Evolutionary conservation across 2,888 invertebrate genomes (phyloP).

Genomic region (Trisateles emortualis): DNA sequence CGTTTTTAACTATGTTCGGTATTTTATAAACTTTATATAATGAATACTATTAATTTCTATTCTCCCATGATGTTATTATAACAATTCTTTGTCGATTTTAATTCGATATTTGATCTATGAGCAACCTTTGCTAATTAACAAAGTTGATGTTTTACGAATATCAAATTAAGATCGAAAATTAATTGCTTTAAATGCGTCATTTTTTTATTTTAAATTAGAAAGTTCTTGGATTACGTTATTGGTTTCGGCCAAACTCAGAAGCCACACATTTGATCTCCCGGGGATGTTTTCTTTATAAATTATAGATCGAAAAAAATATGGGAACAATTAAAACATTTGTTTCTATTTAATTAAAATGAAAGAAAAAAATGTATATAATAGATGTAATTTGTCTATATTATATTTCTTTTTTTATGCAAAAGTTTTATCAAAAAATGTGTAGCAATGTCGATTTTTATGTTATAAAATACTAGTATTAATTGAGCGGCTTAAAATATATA

Average conservation of each 20-base stretch:
- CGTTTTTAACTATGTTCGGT: no score
- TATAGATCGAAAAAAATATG: conserved; percentile 34
- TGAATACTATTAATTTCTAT: no score
- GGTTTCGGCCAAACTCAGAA: conserved; percentile 4
- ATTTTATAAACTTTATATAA: no score
- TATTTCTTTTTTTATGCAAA: conserved; percentile 12
- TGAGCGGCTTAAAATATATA: not conserved
- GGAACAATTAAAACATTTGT: conserved; percentile 49
- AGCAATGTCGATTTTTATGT: conserved; percentile 1
- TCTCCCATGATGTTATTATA: no score
- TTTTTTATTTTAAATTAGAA: no score
- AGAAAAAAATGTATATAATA: conserved; percentile 24
- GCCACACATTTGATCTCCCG: conserved; percentile 39
- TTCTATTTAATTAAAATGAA: conserved; percentile 21
- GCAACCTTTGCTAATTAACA: no score
- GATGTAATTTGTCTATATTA: conserved; percentile 9
- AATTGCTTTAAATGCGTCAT: no score
- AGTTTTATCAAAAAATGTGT: conserved; percentile 3
- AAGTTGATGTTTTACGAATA: no score
- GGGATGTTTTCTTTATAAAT: conserved; percentile 23
- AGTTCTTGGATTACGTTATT: not conserved
- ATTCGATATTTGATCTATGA: no score
- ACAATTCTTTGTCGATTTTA: no score
- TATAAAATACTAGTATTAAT: not conserved
- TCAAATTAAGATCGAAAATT: no score